phyloP scores from a whole-genome alignment of 2,113 vertebrate genomes.

The Larimichthys crocea region DNA sequence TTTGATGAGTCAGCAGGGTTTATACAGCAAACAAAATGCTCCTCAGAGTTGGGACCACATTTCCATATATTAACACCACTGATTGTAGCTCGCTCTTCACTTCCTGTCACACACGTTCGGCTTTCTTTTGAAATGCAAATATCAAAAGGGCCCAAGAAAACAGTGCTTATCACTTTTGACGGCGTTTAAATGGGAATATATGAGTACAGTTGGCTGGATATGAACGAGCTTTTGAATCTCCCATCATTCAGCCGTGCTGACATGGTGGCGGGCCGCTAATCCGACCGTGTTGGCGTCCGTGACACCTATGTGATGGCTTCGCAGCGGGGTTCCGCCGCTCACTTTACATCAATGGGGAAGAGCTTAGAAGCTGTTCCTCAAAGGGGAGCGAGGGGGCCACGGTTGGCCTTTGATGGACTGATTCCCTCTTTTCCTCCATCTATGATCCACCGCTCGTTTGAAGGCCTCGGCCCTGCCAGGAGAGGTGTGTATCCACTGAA shows the following conservation, averaged over 20 bases:
- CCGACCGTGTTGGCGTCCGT: neutral
- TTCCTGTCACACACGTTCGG: conserved; percentile 4
- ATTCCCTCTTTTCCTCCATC: neutral
- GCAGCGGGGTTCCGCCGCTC: conserved; percentile 10
- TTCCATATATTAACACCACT: conserved; percentile 28
- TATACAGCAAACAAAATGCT: conserved; percentile 30
- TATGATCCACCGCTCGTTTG: neutral
- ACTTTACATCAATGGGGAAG: conserved; percentile 13
- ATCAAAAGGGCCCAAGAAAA: conserved; percentile 30
- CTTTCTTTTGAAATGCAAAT: conserved; percentile 58
- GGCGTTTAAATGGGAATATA: conserved; percentile 20
- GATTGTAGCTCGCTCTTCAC: conserved; percentile 2
- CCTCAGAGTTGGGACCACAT: conserved; percentile 16
- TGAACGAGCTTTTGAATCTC: conserved; percentile 35
- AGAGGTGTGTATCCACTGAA: conserved; percentile 3
- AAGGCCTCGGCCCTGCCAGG: neutral
- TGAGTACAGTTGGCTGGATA: neutral
- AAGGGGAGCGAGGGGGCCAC: neutral
- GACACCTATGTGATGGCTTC: conserved; percentile 45
- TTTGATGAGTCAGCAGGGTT: conserved; percentile 19
- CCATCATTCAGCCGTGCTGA: neutral
- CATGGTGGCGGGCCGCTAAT: neutral
- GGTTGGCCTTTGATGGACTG: conserved; percentile 23
- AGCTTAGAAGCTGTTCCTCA: conserved; percentile 34
- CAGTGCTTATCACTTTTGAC: conserved; percentile 31